phyloP scores from a whole-genome alignment of 2,113 vertebrate species.

The Struthidea cinerea region DNA sequence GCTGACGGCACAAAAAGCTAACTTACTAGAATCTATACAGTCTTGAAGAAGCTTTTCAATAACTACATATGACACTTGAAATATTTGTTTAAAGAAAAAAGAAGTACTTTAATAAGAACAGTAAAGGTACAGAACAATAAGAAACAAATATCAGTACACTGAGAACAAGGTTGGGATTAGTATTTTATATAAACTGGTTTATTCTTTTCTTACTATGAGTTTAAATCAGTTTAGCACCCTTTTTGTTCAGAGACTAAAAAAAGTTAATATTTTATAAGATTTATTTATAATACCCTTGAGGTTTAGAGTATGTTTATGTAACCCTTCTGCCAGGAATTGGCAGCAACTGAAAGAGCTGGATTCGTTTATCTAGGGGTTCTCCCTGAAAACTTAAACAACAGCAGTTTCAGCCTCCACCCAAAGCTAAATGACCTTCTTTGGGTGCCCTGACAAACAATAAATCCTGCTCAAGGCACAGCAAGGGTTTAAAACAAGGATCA shows the following conservation, averaged over 20 bases:
- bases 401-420: slow-evolving; percentile 55
- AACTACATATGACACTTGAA: background rate
- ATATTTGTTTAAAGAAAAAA: background rate
- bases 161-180: background rate
- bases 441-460: slow-evolving; percentile 48
- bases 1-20: background rate
- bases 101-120: background rate
- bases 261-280: slow-evolving; percentile 51
- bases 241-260: slow-evolving; percentile 8
- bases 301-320: slow-evolving; percentile 57
- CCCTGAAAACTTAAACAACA: slow-evolving; percentile 45
- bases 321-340: slow-evolving; percentile 51
- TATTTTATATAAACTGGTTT: background rate
- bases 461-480: slow-evolving; percentile 24
- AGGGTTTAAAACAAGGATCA: slow-evolving; percentile 17
- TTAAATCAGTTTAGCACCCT: slow-evolving; percentile 33
- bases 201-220: background rate
- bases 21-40: background rate
- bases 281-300: slow-evolving; percentile 59
- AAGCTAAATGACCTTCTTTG: slow-evolving; percentile 51
- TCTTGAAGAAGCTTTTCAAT: background rate
- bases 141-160: background rate
- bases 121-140: background rate
- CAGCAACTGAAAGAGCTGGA: slow-evolving; percentile 57
- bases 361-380: slow-evolving; percentile 58